phyloP scores from a whole-genome alignment of 1,140 invertebrate genomes.

The Papilio aristodemus region DNA sequence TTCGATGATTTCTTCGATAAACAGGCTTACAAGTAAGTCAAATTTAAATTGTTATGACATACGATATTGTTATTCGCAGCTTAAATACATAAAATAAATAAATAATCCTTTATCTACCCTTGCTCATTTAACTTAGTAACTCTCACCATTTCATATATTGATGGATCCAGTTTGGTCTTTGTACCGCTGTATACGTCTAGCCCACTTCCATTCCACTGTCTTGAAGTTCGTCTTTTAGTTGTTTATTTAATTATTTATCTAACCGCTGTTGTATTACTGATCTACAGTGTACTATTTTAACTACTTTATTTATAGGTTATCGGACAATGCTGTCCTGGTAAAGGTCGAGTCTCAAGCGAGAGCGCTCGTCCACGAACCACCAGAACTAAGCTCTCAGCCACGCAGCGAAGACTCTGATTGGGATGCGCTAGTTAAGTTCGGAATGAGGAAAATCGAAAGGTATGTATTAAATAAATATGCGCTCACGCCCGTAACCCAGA shows the following conservation, averaged over 20 bases:
- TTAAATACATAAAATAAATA: too few relatives aligned
- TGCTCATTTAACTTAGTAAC: too few relatives aligned
- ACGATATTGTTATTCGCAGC: not conserved
- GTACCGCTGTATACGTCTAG: too few relatives aligned
- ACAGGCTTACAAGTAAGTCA: constrained; percentile 80
- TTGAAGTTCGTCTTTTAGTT: too few relatives aligned
- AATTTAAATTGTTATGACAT: not conserved
- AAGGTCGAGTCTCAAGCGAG: constrained; percentile 84
- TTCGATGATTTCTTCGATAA: constrained; percentile 88
- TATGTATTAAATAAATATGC: constrained; percentile 70
- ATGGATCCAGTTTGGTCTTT: too few relatives aligned
- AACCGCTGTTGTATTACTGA: too few relatives aligned
- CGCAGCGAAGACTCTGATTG: constrained; percentile 88
- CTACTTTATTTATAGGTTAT: constrained; percentile 76
- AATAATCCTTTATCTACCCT: too few relatives aligned
- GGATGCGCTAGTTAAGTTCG: constrained; percentile 89
- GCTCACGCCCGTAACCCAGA: too few relatives aligned
- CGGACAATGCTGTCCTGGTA: constrained; percentile 85
- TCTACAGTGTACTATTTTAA: too few relatives aligned
- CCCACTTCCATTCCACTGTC: too few relatives aligned
- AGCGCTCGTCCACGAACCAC: constrained; percentile 83
- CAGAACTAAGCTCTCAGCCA: constrained; percentile 84
- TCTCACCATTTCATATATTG: too few relatives aligned
- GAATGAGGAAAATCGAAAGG: constrained; percentile 85
- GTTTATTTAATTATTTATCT: too few relatives aligned